Conservation (phyloP, 1,140 invertebrate species). For the Drosophila gunungcola region DNA sequence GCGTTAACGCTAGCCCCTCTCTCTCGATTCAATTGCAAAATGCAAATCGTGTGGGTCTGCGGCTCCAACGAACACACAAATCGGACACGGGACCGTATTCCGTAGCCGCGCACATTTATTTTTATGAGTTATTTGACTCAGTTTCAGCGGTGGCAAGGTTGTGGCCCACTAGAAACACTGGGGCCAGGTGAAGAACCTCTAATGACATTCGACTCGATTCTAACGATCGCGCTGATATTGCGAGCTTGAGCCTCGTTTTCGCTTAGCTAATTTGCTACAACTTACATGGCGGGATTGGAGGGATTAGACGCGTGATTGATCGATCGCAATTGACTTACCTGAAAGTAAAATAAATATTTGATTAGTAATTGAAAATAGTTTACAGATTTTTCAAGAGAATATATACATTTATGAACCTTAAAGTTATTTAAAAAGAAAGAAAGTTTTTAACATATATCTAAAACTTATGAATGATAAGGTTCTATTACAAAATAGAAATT, state of each 20-base stretch:
- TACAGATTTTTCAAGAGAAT: neutral
- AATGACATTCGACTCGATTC: conserved; percentile 63
- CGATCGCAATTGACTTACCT: conserved; percentile 47
- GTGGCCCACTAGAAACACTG: conserved; percentile 29
- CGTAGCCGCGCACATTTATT: conserved; percentile 42
- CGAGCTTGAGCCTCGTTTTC: conserved; percentile 15
- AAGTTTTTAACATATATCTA: no score
- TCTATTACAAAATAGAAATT: no score
- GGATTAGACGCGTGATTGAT: conserved; percentile 31
- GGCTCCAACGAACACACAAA: conserved; percentile 8
- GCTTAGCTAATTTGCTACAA: conserved; percentile 33
- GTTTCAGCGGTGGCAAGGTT: conserved; percentile 62
- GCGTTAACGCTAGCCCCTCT: conserved; percentile 1
- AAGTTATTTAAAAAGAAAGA: no score
- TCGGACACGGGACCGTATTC: conserved; percentile 10
- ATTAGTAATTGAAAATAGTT: conserved; percentile 16
- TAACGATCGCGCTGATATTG: conserved; percentile 4
- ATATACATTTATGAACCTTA: no score
- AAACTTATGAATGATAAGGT: no score
- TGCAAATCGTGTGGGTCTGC: conserved; percentile 61
- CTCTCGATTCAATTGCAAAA: conserved; percentile 55
- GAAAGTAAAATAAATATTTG: conserved; percentile 37
- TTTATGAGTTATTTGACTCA: conserved; percentile 67
- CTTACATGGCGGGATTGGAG: conserved; percentile 46
- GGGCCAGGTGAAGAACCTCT: conserved; percentile 67